phyloP scores from a whole-genome alignment of 2,797 vertebrate species.

The Carcharodon carcharias region DNA sequence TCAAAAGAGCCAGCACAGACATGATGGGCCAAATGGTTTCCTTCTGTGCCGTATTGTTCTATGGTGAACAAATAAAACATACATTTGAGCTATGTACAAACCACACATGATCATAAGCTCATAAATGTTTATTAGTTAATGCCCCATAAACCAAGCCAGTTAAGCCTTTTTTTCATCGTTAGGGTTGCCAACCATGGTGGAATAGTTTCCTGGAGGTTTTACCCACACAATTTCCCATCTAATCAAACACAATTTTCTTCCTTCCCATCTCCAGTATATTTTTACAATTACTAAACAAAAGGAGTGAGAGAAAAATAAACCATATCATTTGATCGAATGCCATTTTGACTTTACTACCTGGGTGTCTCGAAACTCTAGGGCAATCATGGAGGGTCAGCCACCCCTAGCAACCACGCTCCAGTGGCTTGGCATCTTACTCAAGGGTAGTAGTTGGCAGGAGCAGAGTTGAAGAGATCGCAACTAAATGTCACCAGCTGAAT shows the following conservation, averaged over 20 bases:
- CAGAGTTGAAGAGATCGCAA: background rate
- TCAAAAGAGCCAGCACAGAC: too few relatives aligned
- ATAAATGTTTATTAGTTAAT: background rate
- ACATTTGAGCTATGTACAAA: background rate
- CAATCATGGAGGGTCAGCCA: background rate
- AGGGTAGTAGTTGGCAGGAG: background rate
- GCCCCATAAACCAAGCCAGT: background rate
- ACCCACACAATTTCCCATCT: too few relatives aligned
- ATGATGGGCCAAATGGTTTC: too few relatives aligned
- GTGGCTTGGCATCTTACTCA: background rate
- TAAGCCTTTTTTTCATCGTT: background rate
- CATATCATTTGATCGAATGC: background rate
- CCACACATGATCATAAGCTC: background rate
- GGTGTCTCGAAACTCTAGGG: background rate
- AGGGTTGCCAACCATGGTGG: background rate
- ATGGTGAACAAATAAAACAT: background rate
- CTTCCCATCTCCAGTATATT: background rate
- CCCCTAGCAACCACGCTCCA: background rate
- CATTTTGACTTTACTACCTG: background rate
- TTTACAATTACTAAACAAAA: background rate
- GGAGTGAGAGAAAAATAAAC: background rate
- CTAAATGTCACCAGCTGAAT: background rate
- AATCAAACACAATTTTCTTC: too few relatives aligned
- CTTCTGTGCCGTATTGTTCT: background rate
- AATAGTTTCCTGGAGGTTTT: background rate